phyloP scores from a whole-genome alignment of 2,797 vertebrate genomes.

The Ctenopoma kingsleyae region DNA sequence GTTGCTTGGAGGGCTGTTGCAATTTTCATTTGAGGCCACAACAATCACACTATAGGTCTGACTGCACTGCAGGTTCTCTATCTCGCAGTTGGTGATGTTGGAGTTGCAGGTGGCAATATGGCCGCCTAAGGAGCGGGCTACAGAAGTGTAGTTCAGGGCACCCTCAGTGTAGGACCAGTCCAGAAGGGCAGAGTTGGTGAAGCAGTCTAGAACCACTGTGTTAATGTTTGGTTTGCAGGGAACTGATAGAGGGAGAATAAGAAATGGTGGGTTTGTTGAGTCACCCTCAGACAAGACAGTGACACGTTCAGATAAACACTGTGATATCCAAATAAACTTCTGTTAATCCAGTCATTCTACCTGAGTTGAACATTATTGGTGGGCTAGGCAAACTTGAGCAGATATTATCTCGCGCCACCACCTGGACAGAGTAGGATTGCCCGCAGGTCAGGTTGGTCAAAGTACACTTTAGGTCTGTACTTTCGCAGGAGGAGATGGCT shows the following conservation, averaged over 20 bases:
- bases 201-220: constrained; percentile 74
- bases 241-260: constrained; percentile 64
- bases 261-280: not conserved
- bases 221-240: constrained; percentile 78
- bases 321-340: not conserved
- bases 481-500: constrained; percentile 59
- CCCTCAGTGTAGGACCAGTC: constrained; percentile 69
- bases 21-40: constrained; percentile 72
- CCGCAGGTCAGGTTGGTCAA: constrained; percentile 80
- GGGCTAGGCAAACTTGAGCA: constrained; percentile 83
- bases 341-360: constrained; percentile 56
- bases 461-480: constrained; percentile 47
- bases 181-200: constrained; percentile 67
- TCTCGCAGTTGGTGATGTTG: constrained; percentile 78
- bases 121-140: constrained; percentile 44
- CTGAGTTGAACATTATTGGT: constrained; percentile 68
- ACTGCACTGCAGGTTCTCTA: constrained; percentile 75
- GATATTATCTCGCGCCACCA: constrained; percentile 73
- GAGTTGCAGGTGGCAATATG: constrained; percentile 67
- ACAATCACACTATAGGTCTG: constrained; percentile 66
- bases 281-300: not conserved
- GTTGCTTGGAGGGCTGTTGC: constrained; percentile 72
- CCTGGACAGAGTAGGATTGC: constrained; percentile 70
- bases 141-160: constrained; percentile 68
- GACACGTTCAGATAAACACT: not conserved